Base-by-base conservation (phyloP, 2,113 vertebrate species). In the Capreolus pygargus region DNA sequence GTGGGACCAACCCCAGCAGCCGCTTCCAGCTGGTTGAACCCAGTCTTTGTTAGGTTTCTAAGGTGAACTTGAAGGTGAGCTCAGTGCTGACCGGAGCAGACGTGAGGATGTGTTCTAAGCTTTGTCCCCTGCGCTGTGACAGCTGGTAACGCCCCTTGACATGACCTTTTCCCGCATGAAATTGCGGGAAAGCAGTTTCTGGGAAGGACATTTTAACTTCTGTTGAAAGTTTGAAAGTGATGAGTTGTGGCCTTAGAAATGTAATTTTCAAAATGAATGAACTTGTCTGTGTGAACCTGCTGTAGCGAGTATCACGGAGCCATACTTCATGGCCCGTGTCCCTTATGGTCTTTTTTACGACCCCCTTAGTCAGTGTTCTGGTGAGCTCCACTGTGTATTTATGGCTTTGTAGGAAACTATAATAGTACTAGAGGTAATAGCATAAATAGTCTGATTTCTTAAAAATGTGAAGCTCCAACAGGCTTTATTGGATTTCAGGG, bases 241-340 rank as follows among this genome's bases (percentile, higher is more conserved):
- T 93, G 88, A 95, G 81, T 93, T 96, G 39, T 86, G n/a, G 85
- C 74, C 82, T 83, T 95, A 88, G 55, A 95, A 96, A 97, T 96
- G 81, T 61, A 96, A 96, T 98, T 98, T 97, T 96, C 88, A 58
- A 60, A 96, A 93, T 97, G 92, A 84, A 97, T 98, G 90, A 95
- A 92, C 81, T 85, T 21, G 12, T 54, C 64, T 15, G 52, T 47
- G 17, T 45, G 76, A 90, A 86, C 84, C 94, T 61, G 30, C 88
- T 43, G 14, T 61, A 39, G 33, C 86, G 16, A 16, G 50, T 81
- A 25, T 87, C 9, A 0, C 1, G 14, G 64, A 92, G 6, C 27
- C 36, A 0, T 89, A 33, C 55, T 96, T 98, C 97, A 88, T 61
- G 76, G 95, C 67, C 13, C 16, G 90, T 79, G 21, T 95, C 97